Evolutionary conservation across 1,140 invertebrate species (phyloP).

Genomic region (Branchinecta lindahli): DNA sequence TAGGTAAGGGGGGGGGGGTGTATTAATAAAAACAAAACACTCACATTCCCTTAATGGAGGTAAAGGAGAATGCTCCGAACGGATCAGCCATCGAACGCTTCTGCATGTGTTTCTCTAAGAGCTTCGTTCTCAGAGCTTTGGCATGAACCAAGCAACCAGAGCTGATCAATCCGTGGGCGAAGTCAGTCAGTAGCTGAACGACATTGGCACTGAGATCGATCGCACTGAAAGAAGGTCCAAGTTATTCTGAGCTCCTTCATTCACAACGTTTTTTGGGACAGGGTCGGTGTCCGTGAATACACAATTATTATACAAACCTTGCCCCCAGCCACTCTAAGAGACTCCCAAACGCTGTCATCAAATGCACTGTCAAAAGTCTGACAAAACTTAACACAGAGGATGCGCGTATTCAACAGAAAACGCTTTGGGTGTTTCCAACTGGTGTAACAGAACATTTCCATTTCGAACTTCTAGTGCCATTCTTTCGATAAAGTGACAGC

Average conservation of each 20-base stretch:
- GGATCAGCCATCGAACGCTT: slow-evolving; percentile 34
- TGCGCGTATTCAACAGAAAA: slow-evolving; percentile 13
- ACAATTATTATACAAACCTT: too few relatives aligned
- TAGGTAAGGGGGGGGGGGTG: background rate
- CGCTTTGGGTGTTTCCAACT: too few relatives aligned
- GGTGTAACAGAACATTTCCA: too few relatives aligned
- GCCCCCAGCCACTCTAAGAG: too few relatives aligned
- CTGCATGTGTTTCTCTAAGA: slow-evolving; percentile 65
- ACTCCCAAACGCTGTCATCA: too few relatives aligned
- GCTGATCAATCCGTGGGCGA: slow-evolving; percentile 73
- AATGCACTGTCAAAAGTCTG: too few relatives aligned
- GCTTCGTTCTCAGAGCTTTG: slow-evolving; percentile 69
- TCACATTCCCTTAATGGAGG: slow-evolving; percentile 27
- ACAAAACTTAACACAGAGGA: background rate
- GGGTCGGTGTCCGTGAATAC: slow-evolving; percentile 11
- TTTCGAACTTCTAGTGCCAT: too few relatives aligned
- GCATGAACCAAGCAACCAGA: slow-evolving; percentile 68
- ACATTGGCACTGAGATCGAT: slow-evolving; percentile 60
- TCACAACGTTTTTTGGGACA: background rate
- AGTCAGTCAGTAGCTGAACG: slow-evolving; percentile 64
- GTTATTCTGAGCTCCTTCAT: too few relatives aligned
- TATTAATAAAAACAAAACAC: background rate
- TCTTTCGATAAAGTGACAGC: too few relatives aligned
- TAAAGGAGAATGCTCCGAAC: slow-evolving; percentile 29
- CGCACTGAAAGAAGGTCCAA: slow-evolving; percentile 40